Base-by-base conservation (phyloP, 2,888 invertebrate species). In the Agrochola lota region DNA sequence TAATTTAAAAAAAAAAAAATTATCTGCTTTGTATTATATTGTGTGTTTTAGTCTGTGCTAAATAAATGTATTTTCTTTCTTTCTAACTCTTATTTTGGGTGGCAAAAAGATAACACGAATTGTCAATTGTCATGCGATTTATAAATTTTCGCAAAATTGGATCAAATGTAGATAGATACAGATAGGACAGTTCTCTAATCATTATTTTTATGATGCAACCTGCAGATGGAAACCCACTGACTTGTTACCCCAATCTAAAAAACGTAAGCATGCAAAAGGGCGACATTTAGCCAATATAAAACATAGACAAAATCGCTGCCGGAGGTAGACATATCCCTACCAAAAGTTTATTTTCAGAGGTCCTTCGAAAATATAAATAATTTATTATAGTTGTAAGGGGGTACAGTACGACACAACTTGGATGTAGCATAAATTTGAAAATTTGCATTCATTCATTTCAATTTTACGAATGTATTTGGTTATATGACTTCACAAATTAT, bases 331-430 rank as follows among this genome's bases (percentile, higher is more conserved):
- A 70, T 1, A 1, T 20, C 17, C 40, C 6, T n/a, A 74, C 23
- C n/a, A 11, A 74, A 12, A 23, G 49, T 26, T 12, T 52, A 0
- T 62, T 62, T 60, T 26, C 8, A 23, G 2, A 26, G 4, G 17
- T 55, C 3, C 20, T 23, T 77, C 23, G 52, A 55, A 46, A 46
- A 63, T 46, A 40, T 2, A 23, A 30, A 23, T 11, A 23, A 23
- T 62, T 30, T 59, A 9, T 43, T 43, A 23, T 6, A 62, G n/a
- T 72, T 62, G 8, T 30, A 60, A 9, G 68, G 78, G 67, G 8
- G n/a, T 17, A 30, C 30, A 30, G 30, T 30, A 30, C 30, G 30
- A 30, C 30, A 30, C 2, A 30, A 30, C 30, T 30, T 30, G 2
- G 30, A 30, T 30, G 30, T 30, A 30, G 2, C 30, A 30, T 30